A percentile compares a stretch with the other conserved stretches of the same genome.
Evolutionary conservation across 1,140 invertebrate species (phyloP).

Genomic region (Trinorchestia longiramus): DNA sequence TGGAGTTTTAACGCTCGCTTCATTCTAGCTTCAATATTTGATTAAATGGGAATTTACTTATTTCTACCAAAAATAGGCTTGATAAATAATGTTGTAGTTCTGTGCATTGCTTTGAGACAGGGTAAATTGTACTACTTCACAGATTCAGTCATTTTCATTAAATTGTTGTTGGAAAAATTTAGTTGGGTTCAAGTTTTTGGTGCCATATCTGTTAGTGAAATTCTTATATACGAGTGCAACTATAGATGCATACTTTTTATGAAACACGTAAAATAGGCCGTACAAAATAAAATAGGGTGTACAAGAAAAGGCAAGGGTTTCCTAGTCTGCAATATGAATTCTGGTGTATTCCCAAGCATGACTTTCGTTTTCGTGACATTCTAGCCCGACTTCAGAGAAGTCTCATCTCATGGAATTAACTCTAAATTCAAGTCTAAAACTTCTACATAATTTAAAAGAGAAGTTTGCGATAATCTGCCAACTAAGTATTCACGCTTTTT

Average conservation of each 20-base stretch:
- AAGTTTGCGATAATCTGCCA: not conserved
- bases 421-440: not conserved
- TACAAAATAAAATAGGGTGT: not conserved
- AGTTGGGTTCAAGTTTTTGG: not conserved
- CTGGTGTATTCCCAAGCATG: not conserved
- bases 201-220: not conserved
- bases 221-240: not conserved
- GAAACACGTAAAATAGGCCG: no score
- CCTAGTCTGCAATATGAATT: not conserved
- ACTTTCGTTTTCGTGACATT: not conserved
- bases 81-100: no score
- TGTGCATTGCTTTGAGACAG: no score
- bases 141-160: no score
- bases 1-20: no score
- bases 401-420: not conserved
- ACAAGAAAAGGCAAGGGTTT: not conserved
- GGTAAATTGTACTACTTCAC: no score
- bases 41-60: no score
- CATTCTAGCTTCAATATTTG: no score
- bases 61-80: no score
- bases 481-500: not conserved
- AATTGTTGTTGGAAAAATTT: not conserved
- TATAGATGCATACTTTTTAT: not conserved
- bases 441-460: not conserved
- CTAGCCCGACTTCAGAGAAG: not conserved